These are phyloP conservation scores for Sericinus montela DNA, from an alignment of 2,888 invertebrate genomes.

Conservation along the genomic window DNA sequence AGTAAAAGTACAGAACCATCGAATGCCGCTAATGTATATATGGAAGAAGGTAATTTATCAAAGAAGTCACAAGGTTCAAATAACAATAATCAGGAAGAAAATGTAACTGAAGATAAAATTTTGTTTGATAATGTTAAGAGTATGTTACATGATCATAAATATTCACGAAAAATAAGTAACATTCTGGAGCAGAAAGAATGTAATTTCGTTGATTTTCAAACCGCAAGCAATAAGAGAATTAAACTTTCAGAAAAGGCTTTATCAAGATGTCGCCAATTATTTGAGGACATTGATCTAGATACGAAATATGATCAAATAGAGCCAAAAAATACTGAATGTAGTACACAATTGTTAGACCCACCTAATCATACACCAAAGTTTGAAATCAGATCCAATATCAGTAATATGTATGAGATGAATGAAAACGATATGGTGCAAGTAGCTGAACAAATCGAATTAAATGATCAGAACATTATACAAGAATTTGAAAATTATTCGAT, in stretches of 20 bases:
- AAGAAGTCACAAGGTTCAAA: not conserved
- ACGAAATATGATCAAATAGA: slow-evolving; percentile 2
- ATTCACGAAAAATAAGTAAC: not conserved
- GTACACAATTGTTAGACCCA: not conserved
- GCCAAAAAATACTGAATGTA: not conserved
- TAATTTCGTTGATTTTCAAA: slow-evolving; percentile 34
- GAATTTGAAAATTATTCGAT: slow-evolving; percentile 21
- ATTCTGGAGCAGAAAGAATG: not conserved
- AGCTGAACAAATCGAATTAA: slow-evolving; percentile 6
- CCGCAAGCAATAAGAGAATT: slow-evolving; percentile 45
- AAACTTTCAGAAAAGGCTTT: slow-evolving; percentile 32
- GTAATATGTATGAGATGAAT: not conserved
- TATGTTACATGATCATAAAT: not conserved
- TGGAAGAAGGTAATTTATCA: slow-evolving; percentile 1
- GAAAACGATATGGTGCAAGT: slow-evolving; percentile 6
- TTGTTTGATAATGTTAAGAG: not conserved
- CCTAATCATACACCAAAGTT: not conserved
- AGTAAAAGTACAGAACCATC: not conserved
- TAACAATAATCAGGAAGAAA: slow-evolving; percentile 16
- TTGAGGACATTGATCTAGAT: slow-evolving; percentile 23
- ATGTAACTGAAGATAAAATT: slow-evolving; percentile 7
- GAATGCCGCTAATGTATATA: not conserved
- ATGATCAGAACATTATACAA: slow-evolving; percentile 18
- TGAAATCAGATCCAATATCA: not conserved
- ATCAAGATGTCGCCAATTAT: slow-evolving; percentile 31